Conservation (phyloP, 2,797 vertebrate genomes). For the Hypotaenidia okinawae region DNA sequence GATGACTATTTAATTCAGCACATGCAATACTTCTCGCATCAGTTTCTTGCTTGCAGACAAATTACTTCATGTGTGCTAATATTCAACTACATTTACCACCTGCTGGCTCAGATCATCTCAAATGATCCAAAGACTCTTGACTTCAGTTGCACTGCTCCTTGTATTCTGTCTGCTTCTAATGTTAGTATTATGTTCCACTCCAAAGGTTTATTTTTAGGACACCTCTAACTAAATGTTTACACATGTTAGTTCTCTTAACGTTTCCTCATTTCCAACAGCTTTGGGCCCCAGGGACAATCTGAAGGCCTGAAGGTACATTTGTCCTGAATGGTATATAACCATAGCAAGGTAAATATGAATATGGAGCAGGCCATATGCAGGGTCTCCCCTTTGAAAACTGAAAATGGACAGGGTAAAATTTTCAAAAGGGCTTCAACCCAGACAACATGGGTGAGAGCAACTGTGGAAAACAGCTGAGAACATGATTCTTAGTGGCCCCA, state of each 20-base stretch:
- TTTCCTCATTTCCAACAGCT: slow-evolving; percentile 49
- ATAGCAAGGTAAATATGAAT: not conserved
- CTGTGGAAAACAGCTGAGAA: not conserved
- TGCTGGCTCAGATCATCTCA: slow-evolving; percentile 62
- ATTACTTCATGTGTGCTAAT: slow-evolving; percentile 55
- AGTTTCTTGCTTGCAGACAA: slow-evolving; percentile 54
- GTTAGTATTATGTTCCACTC: slow-evolving; percentile 34
- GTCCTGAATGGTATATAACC: not conserved
- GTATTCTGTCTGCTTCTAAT: slow-evolving; percentile 55
- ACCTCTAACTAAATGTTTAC: slow-evolving; percentile 31
- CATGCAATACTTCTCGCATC: slow-evolving; percentile 45
- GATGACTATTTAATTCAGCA: slow-evolving; percentile 55
- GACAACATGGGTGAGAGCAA: not conserved
- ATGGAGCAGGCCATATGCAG: not conserved
- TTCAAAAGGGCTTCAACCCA: not conserved
- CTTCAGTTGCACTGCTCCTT: slow-evolving; percentile 51
- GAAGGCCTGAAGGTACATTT: not conserved
- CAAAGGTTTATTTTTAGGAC: slow-evolving; percentile 62
- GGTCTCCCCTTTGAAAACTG: not conserved
- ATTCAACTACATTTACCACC: slow-evolving; percentile 63
- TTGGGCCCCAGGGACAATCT: not conserved
- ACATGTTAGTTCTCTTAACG: slow-evolving; percentile 17
- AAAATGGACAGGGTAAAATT: not conserved
- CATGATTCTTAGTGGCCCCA: not conserved
- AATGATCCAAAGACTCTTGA: slow-evolving; percentile 55